phyloP scores from a whole-genome alignment of 1,140 invertebrate species.

The Acromyrmex charruanus region DNA sequence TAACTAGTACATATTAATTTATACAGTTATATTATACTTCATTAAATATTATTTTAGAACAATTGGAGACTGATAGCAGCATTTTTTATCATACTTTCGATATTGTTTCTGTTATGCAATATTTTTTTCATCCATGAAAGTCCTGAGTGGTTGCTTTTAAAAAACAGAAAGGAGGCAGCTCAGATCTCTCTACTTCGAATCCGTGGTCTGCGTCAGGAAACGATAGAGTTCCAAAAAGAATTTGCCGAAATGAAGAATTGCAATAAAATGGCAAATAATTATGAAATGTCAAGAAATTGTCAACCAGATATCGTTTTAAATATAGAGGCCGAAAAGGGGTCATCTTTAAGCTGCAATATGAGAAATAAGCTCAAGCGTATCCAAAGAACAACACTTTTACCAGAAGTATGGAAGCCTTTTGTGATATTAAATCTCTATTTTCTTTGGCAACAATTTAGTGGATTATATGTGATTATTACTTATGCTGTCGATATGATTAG shows the following conservation, averaged over 20 bases:
- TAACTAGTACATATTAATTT: no score
- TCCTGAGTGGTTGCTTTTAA: slow-evolving; percentile 55
- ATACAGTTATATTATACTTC: background rate
- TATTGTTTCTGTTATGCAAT: slow-evolving; percentile 85
- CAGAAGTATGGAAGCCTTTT: slow-evolving; percentile 88
- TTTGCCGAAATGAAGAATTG: slow-evolving; percentile 91
- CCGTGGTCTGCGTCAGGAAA: slow-evolving; percentile 85
- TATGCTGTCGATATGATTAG: slow-evolving; percentile 89
- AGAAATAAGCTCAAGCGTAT: background rate
- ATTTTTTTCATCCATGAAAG: slow-evolving; percentile 73
- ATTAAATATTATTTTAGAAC: slow-evolving; percentile 77
- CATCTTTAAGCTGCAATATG: background rate
- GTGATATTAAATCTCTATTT: slow-evolving; percentile 89
- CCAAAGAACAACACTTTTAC: slow-evolving; percentile 17
- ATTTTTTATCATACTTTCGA: slow-evolving; percentile 87
- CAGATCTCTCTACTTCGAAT: slow-evolving; percentile 84
- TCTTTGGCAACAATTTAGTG: slow-evolving; percentile 91
- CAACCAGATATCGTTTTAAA: background rate
- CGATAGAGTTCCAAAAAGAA: slow-evolving; percentile 90
- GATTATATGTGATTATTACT: slow-evolving; percentile 90
- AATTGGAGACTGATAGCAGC: slow-evolving; percentile 88
- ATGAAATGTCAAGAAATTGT: background rate
- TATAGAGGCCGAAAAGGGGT: background rate
- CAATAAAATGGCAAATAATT: slow-evolving; percentile 82
- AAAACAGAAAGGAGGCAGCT: slow-evolving; percentile 85